These are phyloP conservation scores for Amiota communis DNA, from an alignment of 2,888 invertebrate genomes.

Conservation along the genomic window DNA sequence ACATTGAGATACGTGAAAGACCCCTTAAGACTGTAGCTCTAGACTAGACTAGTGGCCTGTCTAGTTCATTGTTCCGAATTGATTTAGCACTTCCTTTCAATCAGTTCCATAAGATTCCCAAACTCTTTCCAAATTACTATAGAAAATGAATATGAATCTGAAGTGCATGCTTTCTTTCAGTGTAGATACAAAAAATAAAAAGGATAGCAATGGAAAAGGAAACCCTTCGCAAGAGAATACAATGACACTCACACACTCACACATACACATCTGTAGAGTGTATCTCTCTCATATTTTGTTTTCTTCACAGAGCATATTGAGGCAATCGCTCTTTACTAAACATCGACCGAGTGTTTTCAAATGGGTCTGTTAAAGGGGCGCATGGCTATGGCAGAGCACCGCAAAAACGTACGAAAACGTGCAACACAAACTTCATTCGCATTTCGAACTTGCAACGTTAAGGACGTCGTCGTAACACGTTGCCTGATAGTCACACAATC, in stretches of 20 bases:
- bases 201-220: conserved; percentile 12
- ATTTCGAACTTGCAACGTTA: conserved; percentile 66
- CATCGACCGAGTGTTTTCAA: too few relatives aligned
- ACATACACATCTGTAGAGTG: not conserved
- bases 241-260: not conserved
- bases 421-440: conserved; percentile 51
- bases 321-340: too few relatives aligned
- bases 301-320: too few relatives aligned
- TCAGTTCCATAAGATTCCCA: too few relatives aligned
- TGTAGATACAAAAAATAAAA: conserved; percentile 12
- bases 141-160: too few relatives aligned
- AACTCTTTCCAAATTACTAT: too few relatives aligned
- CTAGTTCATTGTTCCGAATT: too few relatives aligned
- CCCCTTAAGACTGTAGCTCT: too few relatives aligned
- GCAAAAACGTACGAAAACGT: not conserved
- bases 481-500: not conserved
- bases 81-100: too few relatives aligned
- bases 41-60: too few relatives aligned
- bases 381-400: not conserved
- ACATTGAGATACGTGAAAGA: too few relatives aligned
- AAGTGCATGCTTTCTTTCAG: not conserved
- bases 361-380: not conserved
- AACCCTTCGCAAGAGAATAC: conserved; percentile 14
- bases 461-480: conserved; percentile 55
- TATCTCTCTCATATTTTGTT: not conserved